Conservation (phyloP, 2,888 invertebrate genomes). For the Diarsia dahlii region DNA sequence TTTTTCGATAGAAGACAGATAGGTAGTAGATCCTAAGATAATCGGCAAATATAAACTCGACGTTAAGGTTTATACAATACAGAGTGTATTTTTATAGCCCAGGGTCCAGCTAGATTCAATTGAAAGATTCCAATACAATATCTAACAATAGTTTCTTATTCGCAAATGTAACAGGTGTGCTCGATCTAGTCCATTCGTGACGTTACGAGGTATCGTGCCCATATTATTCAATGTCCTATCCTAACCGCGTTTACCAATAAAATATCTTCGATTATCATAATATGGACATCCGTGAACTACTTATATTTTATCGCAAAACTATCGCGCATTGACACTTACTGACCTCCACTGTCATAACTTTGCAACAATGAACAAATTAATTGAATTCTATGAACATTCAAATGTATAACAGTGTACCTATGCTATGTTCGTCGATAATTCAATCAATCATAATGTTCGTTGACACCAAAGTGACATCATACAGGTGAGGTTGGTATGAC, state of each 20-base stretch:
- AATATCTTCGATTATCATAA: slow-evolving; percentile 18
- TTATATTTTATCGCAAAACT: slow-evolving; percentile 31
- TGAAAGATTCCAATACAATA: slow-evolving; percentile 1
- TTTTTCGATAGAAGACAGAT: too few species aligned
- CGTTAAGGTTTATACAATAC: too few species aligned
- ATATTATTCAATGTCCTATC: slow-evolving; percentile 36
- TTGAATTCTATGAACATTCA: slow-evolving; percentile 45
- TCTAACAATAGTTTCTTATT: slow-evolving; percentile 34
- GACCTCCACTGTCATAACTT: slow-evolving; percentile 29
- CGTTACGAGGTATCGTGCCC: slow-evolving; percentile 37
- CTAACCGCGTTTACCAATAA: slow-evolving; percentile 18
- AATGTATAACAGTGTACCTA: slow-evolving; percentile 7
- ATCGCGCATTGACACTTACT: slow-evolving; percentile 14
- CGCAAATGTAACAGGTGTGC: slow-evolving; percentile 53
- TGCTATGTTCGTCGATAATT: slow-evolving; percentile 21
- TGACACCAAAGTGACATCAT: slow-evolving; percentile 69
- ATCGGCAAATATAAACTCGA: neutral
- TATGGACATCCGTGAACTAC: slow-evolving; percentile 14
- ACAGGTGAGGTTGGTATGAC: slow-evolving; percentile 72
- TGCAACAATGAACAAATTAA: slow-evolving; percentile 20
- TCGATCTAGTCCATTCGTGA: slow-evolving; percentile 32
- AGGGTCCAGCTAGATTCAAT: neutral
- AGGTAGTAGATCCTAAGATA: neutral
- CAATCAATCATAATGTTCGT: slow-evolving; percentile 47
- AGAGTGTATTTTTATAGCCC: neutral